Evolutionary conservation across 2,113 vertebrate species (phyloP).

Genomic region (Cynopterus brachyotis): DNA sequence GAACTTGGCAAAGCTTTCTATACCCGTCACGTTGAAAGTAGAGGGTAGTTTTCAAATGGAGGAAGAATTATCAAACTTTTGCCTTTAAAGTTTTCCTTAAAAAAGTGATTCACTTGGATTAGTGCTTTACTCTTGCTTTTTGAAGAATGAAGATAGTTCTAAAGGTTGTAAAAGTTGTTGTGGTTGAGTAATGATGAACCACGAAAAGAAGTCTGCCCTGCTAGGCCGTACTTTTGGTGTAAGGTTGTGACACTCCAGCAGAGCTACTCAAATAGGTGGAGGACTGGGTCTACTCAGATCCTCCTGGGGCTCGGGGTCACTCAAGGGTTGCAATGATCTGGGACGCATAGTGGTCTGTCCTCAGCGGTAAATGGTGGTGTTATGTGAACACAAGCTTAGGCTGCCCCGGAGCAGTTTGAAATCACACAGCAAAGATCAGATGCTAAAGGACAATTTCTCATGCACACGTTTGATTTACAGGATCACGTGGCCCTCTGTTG

Average conservation of each 20-base stretch:
- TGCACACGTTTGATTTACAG: background rate
- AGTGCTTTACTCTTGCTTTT: background rate
- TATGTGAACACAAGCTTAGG: background rate
- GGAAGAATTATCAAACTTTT: background rate
- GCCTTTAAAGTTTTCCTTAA: constrained; percentile 11
- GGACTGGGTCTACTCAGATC: background rate
- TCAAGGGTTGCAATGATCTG: background rate
- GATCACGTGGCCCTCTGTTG: background rate
- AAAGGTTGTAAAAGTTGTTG: background rate
- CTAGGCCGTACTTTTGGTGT: background rate
- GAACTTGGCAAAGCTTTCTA: background rate
- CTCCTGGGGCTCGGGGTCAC: background rate
- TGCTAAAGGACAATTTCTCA: background rate
- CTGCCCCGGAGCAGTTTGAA: background rate
- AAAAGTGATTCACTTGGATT: background rate
- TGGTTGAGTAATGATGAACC: background rate
- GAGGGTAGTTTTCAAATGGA: background rate
- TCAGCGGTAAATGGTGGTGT: background rate
- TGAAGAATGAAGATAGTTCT: background rate
- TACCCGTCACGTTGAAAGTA: background rate
- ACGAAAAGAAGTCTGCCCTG: background rate
- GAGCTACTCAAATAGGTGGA: background rate
- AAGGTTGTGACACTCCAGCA: background rate
- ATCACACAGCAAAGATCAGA: background rate
- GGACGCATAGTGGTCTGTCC: accelerated